Conservation (phyloP, 23 tunicate species). For the Phallusia fumigata region DNA sequence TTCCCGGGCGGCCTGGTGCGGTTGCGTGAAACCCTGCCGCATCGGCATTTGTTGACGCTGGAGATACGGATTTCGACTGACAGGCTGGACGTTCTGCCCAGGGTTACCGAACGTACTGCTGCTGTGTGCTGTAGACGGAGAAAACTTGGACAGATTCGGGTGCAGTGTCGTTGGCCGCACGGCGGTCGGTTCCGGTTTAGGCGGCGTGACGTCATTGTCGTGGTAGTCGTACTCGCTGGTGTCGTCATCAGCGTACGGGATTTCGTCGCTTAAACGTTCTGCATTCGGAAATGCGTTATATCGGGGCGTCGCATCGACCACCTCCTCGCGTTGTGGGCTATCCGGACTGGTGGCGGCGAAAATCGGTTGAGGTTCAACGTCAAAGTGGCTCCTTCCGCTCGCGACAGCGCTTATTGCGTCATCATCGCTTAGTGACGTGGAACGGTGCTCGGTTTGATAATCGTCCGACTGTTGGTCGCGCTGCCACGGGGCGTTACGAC, state of each 20-base stretch:
- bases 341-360: conserved; percentile 4
- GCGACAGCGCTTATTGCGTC: conserved; percentile 35
- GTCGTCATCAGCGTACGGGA: conserved; percentile 26
- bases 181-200: background rate
- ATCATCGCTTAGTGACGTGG: conserved; percentile 28
- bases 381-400: conserved; percentile 20
- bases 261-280: conserved; percentile 9
- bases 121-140: background rate
- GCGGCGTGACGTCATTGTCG: conserved; percentile 15
- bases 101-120: background rate
- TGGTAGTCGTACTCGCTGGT: conserved; percentile 56
- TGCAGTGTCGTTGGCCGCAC: conserved; percentile 40
- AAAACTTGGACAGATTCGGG: background rate
- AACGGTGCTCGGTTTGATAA: conserved; percentile 22
- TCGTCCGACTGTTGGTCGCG: conserved; percentile 28
- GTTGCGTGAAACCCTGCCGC: background rate
- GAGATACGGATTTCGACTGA: background rate
- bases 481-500: conserved; percentile 81
- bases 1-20: conserved; percentile 20
- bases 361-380: conserved; percentile 23
- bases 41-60: background rate
- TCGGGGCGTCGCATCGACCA: background rate
- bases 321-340: conserved; percentile 3
- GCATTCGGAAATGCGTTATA: conserved; percentile 23
- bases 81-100: background rate